Base-by-base conservation (phyloP, 2,113 vertebrate species). In the Orthonyx spaldingii region DNA sequence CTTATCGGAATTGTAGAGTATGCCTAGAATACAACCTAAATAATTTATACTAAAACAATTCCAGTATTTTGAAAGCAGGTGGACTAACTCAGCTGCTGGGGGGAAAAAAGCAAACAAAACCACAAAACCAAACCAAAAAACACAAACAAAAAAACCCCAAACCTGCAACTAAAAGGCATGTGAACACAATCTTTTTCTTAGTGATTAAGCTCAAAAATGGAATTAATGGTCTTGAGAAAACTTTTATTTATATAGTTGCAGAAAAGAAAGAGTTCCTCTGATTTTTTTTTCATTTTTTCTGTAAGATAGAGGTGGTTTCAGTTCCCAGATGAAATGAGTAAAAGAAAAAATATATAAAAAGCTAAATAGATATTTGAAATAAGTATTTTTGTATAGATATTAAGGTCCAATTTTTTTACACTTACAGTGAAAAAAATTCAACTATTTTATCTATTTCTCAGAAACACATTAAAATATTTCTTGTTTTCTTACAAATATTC, bases 241-340 rank as follows among this genome's bases (percentile, higher is more conserved):
- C 2, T 60, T 72, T 13, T 35, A 11, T 87, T 81, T 16, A 32
- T 46, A 21, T 11, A 64, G 32, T 30, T 50, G 3, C 2, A 41
- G 23, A 57, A 46, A 39, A 52, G 2, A 46, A 81, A 21, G 1
- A 7, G 1, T 57, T 85, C 66, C 0, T 46, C 24, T 53, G 24
- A 13, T 23, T 12, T 18, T 28, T 18, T 20, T 26, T 52, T 61
- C 3, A 22, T 21, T 32, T 33, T 5, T 5, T 2, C 6, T 2
- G 1, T 46, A 47, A 33, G 11, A 55, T 8, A 42, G 6, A 23
- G 3, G 2, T 46, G 4, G 2, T 53, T 80, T 46, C 1, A 9
- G 30, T 55, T 80, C 71, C 24, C 53, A 57, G 7, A 9, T 66
- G 16, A 79, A 65, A 56, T n/a, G 2, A 63, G 33, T 32, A 4